Percentiles rank a stretch among this genome's conserved stretches.
phyloP scores from a whole-genome alignment of 2,888 invertebrate genomes.

The Thysanoteuthis rhombus region DNA sequence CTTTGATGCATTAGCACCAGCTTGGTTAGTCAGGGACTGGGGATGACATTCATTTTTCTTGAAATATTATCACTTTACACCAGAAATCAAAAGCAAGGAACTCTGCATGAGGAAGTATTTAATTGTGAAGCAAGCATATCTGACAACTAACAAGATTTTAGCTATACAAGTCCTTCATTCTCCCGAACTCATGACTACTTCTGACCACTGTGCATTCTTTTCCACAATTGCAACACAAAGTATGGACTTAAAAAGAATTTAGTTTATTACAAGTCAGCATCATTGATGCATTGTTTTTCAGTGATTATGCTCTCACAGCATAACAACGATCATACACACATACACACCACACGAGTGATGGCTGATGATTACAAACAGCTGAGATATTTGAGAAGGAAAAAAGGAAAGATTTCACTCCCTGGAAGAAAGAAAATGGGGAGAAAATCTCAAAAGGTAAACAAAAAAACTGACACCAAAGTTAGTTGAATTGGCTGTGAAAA shows the following conservation, averaged over 20 bases:
- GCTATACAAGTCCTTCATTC: slow-evolving; percentile 29
- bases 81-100: slow-evolving; percentile 25
- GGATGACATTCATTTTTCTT: slow-evolving; percentile 28
- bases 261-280: slow-evolving; percentile 25
- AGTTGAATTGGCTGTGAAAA: slow-evolving; percentile 30
- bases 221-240: neutral
- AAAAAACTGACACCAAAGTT: slow-evolving; percentile 21
- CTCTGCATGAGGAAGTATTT: slow-evolving; percentile 27
- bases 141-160: slow-evolving; percentile 2
- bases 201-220: slow-evolving; percentile 27
- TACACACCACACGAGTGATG: neutral
- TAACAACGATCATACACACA: neutral
- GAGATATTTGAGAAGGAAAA: slow-evolving; percentile 19
- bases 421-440: neutral
- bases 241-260: neutral
- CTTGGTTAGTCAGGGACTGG: slow-evolving; percentile 30
- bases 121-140: slow-evolving; percentile 31
- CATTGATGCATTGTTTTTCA: slow-evolving; percentile 20
- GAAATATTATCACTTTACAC: slow-evolving; percentile 21
- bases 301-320: neutral
- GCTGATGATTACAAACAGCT: slow-evolving; percentile 22
- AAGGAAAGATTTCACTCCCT: neutral
- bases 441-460: neutral
- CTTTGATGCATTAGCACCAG: slow-evolving; percentile 16
- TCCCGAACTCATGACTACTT: slow-evolving; percentile 27